Evolutionary conservation across 1,140 invertebrate genomes (phyloP), one percentile per base, ranked within the genome.

Genomic region (Lycorma delicatula): DNA sequence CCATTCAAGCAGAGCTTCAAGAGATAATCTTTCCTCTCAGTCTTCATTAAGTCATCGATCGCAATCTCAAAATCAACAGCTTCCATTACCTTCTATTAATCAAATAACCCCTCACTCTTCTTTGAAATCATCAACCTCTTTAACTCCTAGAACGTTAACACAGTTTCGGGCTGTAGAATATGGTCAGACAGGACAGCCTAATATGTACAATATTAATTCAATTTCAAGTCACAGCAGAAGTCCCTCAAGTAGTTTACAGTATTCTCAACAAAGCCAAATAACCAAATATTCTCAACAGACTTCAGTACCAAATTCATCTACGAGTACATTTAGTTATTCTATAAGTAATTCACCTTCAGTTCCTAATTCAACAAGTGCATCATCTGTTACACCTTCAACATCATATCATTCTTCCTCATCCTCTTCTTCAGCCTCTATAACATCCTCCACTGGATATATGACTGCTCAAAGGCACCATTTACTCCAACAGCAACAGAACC

Each of bases 81-180:
- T 36, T 16, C 52, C 18, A 9, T 31, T 54, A 16, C 54, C 54
- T 1, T 55, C 54, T n/a, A 47, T 47, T 28, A 55, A 23, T 20
- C 52, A 54, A 41, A 54, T 54, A 16, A 54, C 26, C 3, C 26
- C 29, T 9, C 52, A 54, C 52, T n/a, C n/a, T n/a, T n/a, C n/a
- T n/a, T n/a, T n/a, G n/a, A n/a, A n/a, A n/a, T n/a, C n/a, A n/a
- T n/a, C n/a, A n/a, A n/a, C n/a, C n/a, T n/a, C n/a, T n/a, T n/a
- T n/a, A n/a, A n/a, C n/a, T n/a, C n/a, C n/a, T n/a, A n/a, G n/a
- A n/a, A n/a, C 34, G 34, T 38, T n/a, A n/a, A 26, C 52, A 3
- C 52, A 54, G 22, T 54, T 38, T 18, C 52, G 52, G n/a, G 28
- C 52, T 3, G 20, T 38, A 11, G 52, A 54, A 25, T 54, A 44